Evolutionary conservation across 2,888 invertebrate species (phyloP), one percentile per base, ranked within the genome.

Genomic region (Timema podura): DNA sequence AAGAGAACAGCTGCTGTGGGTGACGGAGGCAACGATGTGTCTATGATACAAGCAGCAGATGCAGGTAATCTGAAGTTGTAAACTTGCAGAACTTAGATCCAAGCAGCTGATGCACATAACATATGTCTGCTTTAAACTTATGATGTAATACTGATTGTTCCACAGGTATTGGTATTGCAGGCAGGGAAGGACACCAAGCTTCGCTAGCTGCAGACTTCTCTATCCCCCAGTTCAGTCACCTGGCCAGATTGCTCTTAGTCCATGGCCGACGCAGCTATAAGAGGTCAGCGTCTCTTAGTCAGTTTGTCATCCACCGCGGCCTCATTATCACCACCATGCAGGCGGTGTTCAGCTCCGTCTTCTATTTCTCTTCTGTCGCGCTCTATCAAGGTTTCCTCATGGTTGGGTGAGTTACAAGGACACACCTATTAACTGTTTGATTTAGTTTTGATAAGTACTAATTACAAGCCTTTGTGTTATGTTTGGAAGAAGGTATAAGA

Each of bases 311-410:
- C 79, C 99, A 99, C 82, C 88, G 98, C 68, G 99, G 99, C 59
- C 87, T 99, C 72, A 97, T 99, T 77, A 98, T 99, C 73, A 97
- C 98, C 65, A 96, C 96, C 13, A 96, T 99, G 93, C 92, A 95
- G 85, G 99, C 98, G 1, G 94, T 99, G 57, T 99, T 99, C 83
- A 98, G 97, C 2, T 96, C 98, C 46, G 97, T 99, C 49, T 99
- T 99, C 84, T 99, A 98, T 84, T 91, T 99, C 80, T 96, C 98
- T 30, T 97, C 98, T 0, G 96, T 99, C 54, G 93, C 97, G 8
- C 86, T 99, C 44, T 99, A 99, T 83, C 99, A 98, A 81, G 98
- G 98, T n/a, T 93, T 98, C 78, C 87, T 99, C 66, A 96, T 98
- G 95, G 97, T 99, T 67, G 98, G 98, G 83, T 89, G 81, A 79